Percentiles rank a stretch among this genome's conserved stretches.
These are phyloP conservation scores for Callospermophilus lateralis DNA, from an alignment of 2,113 vertebrate genomes.

Conservation along the genomic window DNA sequence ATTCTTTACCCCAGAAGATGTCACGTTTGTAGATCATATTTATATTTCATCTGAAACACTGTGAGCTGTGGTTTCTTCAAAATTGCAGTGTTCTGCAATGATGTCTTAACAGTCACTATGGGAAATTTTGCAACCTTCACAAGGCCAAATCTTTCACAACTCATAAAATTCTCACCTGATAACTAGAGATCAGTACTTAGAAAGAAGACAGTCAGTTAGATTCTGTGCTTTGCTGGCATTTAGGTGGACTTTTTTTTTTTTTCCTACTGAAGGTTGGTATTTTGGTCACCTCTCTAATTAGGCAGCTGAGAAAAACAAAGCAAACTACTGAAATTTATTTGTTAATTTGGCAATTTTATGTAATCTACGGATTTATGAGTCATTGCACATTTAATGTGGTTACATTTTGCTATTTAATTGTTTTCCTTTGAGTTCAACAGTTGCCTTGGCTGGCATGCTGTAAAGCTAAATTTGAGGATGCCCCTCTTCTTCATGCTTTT, in stretches of 20 bases:
- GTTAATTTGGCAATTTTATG: neutral
- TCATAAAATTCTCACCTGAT: constrained; percentile 64
- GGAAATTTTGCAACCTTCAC: constrained; percentile 48
- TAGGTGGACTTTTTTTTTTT: neutral
- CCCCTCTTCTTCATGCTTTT: neutral
- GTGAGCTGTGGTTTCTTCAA: constrained; percentile 1
- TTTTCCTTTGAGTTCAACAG: neutral
- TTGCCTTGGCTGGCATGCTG: neutral
- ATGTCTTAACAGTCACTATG: constrained; percentile 55
- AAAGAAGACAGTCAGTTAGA: neutral
- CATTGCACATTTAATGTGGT: neutral
- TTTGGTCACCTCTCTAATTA: neutral
- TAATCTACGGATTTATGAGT: neutral
- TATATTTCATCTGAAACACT: constrained; percentile 60
- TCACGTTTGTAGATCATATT: constrained; percentile 44
- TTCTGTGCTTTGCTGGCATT: neutral
- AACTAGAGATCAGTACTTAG: neutral
- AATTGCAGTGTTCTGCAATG: constrained; percentile 23
- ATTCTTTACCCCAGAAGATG: neutral
- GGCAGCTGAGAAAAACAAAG: neutral
- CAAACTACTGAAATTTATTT: neutral
- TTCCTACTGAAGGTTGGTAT: neutral
- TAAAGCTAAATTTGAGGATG: neutral
- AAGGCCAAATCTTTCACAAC: constrained; percentile 66
- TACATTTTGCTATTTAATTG: neutral